Base-by-base conservation (phyloP, 1,140 invertebrate genomes). In the Ceratoteleas bidentatus region DNA sequence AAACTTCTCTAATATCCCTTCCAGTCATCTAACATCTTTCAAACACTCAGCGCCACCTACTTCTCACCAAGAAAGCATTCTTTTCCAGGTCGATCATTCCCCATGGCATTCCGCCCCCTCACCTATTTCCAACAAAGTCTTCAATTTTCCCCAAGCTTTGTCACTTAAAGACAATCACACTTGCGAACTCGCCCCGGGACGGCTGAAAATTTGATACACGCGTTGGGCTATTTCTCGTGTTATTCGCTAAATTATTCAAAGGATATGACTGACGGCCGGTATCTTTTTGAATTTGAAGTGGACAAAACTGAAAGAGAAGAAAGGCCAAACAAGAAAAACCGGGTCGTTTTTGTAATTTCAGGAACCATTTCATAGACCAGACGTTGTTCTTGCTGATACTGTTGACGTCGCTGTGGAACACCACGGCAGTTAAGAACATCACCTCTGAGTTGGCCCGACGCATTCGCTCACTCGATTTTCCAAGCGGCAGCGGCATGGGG, bases 391-490 rank as follows among this genome's bases (percentile, higher is more conserved):
- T 79, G 10, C 72, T 83, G 75, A 54, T 43, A 45, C 54, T 36
- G 76, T 80, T 76, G 79, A 33, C 64, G 15, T 45, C 16, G 8
- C n/a, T 14, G 45, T 62, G 24, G 10, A 61, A 62, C 40, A 66
- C 53, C n/a, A 32, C 38, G n/a, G 77, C 15, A 68, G 70, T 83
- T 76, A 79, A 79, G 61, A 83, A 83, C 38, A 79, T 83, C 60
- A 72, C 75, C 52, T 83, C 84, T 24, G 86, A 73, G 9, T 57
- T 91, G 47, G 77, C 82, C 40, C 89, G 87, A 40, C 88, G 90
- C 45, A 86, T 91, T 70, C 86, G 89, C 43, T 90, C 90, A 13
- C 60, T 90, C 52, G 83, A 73, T 62, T 91, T 87, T 81, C 90
- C 90, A 45, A 76, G 85, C 45, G 85, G 85, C 45, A 90, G 86